These are phyloP conservation scores for Ennomos erosarius DNA, from an alignment of 2,888 invertebrate genomes.

Conservation along the genomic window DNA sequence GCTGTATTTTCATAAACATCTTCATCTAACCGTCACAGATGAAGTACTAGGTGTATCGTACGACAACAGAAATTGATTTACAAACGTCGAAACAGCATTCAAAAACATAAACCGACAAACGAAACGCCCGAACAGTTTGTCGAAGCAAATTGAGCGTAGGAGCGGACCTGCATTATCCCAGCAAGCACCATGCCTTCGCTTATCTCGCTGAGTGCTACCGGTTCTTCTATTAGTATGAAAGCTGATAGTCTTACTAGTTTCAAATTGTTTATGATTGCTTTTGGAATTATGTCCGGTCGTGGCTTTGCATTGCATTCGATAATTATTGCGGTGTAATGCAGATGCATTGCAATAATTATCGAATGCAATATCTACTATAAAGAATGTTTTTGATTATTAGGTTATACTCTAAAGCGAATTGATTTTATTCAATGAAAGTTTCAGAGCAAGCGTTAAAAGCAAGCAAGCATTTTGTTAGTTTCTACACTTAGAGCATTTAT, in stretches of 20 bases:
- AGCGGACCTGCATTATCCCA: constrained; percentile 49
- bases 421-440: too few species aligned
- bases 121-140: constrained; percentile 50
- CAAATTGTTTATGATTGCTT: constrained; percentile 19
- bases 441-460: too few species aligned
- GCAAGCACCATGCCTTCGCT: constrained; percentile 53
- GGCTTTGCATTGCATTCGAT: not conserved
- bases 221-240: constrained; percentile 47
- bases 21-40: too few species aligned
- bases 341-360: not conserved
- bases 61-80: constrained; percentile 20
- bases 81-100: constrained; percentile 20
- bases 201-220: constrained; percentile 68
- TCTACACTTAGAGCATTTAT: too few species aligned
- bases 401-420: too few species aligned
- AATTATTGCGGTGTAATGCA: too few species aligned
- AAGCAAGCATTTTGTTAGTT: too few species aligned
- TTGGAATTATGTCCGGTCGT: constrained; percentile 5
- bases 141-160: constrained; percentile 68
- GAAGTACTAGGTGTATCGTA: too few species aligned
- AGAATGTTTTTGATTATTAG: too few species aligned
- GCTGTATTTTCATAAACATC: too few species aligned
- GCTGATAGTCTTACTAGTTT: constrained; percentile 25
- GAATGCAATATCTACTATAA: too few species aligned
- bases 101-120: constrained; percentile 22